Percentiles rank a stretch among this genome's conserved stretches.
Evolutionary conservation across 2,797 vertebrate genomes (phyloP).

Genomic region (Glossophaga mutica): DNA sequence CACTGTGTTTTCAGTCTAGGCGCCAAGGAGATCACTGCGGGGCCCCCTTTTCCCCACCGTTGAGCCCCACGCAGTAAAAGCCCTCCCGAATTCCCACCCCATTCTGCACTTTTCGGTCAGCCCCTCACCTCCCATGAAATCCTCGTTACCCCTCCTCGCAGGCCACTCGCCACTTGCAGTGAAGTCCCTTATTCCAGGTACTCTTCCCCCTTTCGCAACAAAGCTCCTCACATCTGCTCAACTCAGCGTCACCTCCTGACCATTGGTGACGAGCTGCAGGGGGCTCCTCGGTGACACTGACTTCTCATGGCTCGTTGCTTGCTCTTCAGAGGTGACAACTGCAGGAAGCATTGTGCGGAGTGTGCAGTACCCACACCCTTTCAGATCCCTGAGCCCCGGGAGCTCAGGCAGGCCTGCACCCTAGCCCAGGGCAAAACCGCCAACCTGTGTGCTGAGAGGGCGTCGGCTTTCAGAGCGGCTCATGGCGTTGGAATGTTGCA

Average conservation of each 20-base stretch:
- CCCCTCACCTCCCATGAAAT: background rate
- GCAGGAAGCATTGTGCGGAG: background rate
- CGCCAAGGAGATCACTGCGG: background rate
- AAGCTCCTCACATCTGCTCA: background rate
- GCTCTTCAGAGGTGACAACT: too few relatives aligned
- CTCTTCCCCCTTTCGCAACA: background rate
- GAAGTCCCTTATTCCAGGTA: background rate
- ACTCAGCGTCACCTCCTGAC: background rate
- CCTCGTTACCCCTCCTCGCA: background rate
- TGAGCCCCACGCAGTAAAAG: background rate
- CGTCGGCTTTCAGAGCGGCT: too few relatives aligned
- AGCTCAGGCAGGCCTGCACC: too few relatives aligned
- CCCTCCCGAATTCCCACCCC: background rate
- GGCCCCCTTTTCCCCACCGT: background rate
- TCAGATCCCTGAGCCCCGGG: too few relatives aligned
- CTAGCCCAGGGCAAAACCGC: too few relatives aligned
- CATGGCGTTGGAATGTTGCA: too few relatives aligned
- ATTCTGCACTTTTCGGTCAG: too few relatives aligned
- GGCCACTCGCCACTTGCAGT: too few relatives aligned
- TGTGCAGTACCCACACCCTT: background rate
- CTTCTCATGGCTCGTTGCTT: background rate
- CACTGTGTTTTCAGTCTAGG: background rate
- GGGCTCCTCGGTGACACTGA: background rate
- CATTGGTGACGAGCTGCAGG: background rate
- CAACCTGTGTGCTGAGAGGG: too few relatives aligned